Evolutionary conservation across 2,797 vertebrate genomes (phyloP), one percentile per base, ranked within the genome.

Genomic region (Liasis olivaceus): DNA sequence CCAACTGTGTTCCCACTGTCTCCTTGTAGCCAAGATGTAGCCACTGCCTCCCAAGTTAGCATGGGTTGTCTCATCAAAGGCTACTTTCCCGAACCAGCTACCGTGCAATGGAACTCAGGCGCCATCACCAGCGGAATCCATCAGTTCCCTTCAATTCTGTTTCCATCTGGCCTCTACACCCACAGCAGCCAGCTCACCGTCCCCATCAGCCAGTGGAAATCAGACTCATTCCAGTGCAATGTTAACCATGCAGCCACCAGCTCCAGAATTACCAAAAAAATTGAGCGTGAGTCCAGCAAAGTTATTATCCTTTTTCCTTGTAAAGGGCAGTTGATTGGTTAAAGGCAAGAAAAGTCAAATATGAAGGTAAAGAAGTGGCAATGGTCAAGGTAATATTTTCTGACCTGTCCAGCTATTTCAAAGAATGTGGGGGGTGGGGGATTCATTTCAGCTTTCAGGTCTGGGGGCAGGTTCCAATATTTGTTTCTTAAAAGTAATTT

Each of bases 31-130:
- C 87, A 90, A 9, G 3, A 9, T 1, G 1, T 0, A 0, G 0
- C 0, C 1, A 0, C 84, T 0, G 0, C 0, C 2, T 0, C 31
- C 1, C 0, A 59, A 0, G 0, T 88, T 86, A 90, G 3, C 0
- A 0, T 96, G 20, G 96, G 93, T 9, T 97, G 96, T 91, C 92
- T 97, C 58, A 13, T 93, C 59, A 60, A 0, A 0, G 93, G 63
- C 88, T 97, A 94, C 92, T 93, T 95, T 36, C 96, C 96, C 0
- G 85, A 6, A 7, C 92, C 94, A 0, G 92, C 94, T 60, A 85
- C 28, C 0, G 85, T 94, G n/a, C 6, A 54, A 0, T 94, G 93
- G 93, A 88, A 88, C n/a, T 0, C 62, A 0, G 91, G 17, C 0
- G 4, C 64, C 11, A 54, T 59, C 51, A 56, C 63, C 0, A 28